Conservation (phyloP, 2,113 vertebrate species). For the Donacobius atricapilla region DNA sequence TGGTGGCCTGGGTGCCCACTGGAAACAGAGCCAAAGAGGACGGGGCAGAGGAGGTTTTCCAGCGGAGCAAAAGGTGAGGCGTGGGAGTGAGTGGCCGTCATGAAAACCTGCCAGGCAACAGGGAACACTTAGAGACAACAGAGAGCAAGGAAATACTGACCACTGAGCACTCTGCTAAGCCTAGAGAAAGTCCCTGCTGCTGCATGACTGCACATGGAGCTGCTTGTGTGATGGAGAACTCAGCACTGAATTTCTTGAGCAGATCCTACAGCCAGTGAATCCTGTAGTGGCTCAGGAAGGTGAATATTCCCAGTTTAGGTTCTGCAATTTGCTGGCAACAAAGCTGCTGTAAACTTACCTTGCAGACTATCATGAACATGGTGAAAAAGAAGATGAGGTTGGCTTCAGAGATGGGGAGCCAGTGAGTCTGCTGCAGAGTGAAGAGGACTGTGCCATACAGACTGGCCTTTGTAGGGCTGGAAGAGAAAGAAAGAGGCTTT, state of each 20-base stretch:
- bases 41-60: slow-evolving; percentile 83
- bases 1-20: slow-evolving; percentile 62
- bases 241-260: not conserved
- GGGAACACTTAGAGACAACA: not conserved
- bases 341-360: slow-evolving; percentile 74
- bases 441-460: slow-evolving; percentile 93
- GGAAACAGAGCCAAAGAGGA: slow-evolving; percentile 85
- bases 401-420: slow-evolving; percentile 89
- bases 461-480: slow-evolving; percentile 95
- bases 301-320: not conserved
- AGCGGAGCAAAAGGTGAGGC: slow-evolving; percentile 87
- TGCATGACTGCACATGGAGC: not conserved
- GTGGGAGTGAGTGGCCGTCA: slow-evolving; percentile 93
- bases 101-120: slow-evolving; percentile 78
- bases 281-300: not conserved
- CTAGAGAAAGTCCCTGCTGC: not conserved
- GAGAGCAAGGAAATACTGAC: not conserved
- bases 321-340: not conserved
- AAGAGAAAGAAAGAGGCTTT: not conserved
- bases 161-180: not conserved
- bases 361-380: slow-evolving; percentile 92
- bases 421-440: slow-evolving; percentile 89
- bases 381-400: slow-evolving; percentile 91
- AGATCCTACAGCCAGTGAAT: not conserved
- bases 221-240: not conserved